Conservation (phyloP, 92 coral and sea anemone genomes). For the Galaxea fascicularis region DNA sequence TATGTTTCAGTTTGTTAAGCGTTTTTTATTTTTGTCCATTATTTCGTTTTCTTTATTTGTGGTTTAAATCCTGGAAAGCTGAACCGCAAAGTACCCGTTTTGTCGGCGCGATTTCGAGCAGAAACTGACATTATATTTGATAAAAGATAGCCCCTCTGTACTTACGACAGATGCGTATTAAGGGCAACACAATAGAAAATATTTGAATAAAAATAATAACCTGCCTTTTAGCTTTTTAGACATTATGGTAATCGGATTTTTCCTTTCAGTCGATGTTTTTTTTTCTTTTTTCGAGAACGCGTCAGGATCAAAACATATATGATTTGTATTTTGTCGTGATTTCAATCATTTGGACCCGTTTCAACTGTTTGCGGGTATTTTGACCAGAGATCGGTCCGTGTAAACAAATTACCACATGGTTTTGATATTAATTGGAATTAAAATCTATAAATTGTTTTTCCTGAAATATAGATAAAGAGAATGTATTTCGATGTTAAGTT, state of each 20-base stretch:
- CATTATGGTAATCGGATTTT: constrained; percentile 28
- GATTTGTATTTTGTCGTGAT: constrained; percentile 24
- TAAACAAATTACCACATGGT: constrained; percentile 93
- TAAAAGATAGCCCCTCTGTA: constrained; percentile 29
- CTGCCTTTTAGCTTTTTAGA: constrained; percentile 51
- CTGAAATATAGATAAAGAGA: background rate
- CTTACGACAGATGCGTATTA: constrained; percentile 57
- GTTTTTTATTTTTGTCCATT: constrained; percentile 18
- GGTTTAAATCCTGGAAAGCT: constrained; percentile 6
- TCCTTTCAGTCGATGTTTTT: background rate
- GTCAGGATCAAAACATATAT: background rate
- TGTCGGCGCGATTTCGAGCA: constrained; percentile 31
- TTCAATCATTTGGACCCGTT: constrained; percentile 24
- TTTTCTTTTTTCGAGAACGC: background rate
- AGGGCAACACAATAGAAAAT: constrained; percentile 44
- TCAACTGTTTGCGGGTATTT: constrained; percentile 21
- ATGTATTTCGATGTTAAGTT: background rate
- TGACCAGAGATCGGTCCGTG: constrained; percentile 49
- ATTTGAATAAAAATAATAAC: constrained; percentile 59
- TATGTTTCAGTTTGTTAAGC: constrained; percentile 31
- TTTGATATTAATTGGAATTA: constrained; percentile 60
- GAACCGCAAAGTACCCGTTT: background rate
- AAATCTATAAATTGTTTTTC: constrained; percentile 32
- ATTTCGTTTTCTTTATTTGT: constrained; percentile 12
- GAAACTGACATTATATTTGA: constrained; percentile 33